Evolutionary conservation across 2,797 vertebrate species (phyloP).

Genomic region (Dermochelys coriacea): DNA sequence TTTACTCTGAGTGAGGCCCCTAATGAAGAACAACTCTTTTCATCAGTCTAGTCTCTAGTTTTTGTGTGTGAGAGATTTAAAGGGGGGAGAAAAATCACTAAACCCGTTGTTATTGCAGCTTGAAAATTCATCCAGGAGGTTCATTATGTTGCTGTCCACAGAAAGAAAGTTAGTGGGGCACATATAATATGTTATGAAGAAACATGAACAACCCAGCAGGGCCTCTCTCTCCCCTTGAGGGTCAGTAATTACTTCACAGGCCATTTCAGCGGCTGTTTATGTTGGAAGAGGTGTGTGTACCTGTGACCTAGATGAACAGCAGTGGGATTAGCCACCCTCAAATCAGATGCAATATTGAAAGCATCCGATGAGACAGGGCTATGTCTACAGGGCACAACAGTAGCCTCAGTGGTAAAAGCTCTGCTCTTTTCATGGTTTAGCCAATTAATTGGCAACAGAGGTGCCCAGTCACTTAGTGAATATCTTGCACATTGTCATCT

Average conservation of each 20-base stretch:
- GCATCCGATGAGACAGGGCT: not conserved
- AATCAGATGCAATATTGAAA: not conserved
- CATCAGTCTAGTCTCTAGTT: not conserved
- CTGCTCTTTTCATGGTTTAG: not conserved
- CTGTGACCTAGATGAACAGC: slow-evolving; percentile 1
- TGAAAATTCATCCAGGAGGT: slow-evolving; percentile 27
- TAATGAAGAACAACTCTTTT: not conserved
- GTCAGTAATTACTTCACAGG: slow-evolving; percentile 50
- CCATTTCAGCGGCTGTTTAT: not conserved
- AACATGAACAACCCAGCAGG: slow-evolving; percentile 8
- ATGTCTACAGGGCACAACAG: not conserved
- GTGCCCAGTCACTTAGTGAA: not conserved
- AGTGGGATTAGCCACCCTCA: not conserved
- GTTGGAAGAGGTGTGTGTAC: not conserved
- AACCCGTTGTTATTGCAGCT: not conserved
- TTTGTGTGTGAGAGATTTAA: rapidly evolving
- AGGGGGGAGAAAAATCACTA: not conserved
- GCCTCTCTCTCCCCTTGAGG: not conserved
- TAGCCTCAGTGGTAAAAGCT: not conserved
- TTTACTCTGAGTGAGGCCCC: not conserved
- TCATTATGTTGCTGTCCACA: slow-evolving; percentile 10
- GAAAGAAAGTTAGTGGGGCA: slow-evolving; percentile 11
- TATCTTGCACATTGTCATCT: not conserved
- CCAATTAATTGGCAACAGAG: not conserved
- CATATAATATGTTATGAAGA: slow-evolving; percentile 1